Evolutionary conservation across 2,113 vertebrate genomes (phyloP), one percentile per base, ranked within the genome.

Genomic region (Urocynchramus pylzowi): DNA sequence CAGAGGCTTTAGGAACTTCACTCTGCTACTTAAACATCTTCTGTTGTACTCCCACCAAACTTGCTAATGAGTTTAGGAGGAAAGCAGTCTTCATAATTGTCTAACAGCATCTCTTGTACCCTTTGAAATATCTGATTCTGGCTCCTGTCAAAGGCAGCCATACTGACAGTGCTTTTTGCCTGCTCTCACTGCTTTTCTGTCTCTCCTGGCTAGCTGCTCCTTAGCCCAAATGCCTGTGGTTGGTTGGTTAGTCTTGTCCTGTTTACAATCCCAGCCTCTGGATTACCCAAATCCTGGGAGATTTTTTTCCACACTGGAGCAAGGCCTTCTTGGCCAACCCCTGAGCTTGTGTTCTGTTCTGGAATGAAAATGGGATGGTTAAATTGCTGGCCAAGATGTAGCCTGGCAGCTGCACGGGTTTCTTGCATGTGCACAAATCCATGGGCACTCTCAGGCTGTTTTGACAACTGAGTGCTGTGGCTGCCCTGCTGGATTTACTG

Each of bases 171-270:
- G 49, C 33, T 70, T 87, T 91, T 61, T 65, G 28, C 87, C 60
- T 86, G n/a, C 57, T 63, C 80, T 85, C 84, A 17, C 53, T 93
- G 57, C 30, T 76, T 35, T 61, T 92, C 70, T 87, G 30, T 82
- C 74, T 47, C 52, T 93, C 39, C 68, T 83, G 75, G 30, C 57
- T 75, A 47, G 35, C 30, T 91, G 63, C 59, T 90, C 63, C 70
- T 93, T 83, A 79, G 30, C 67, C 88, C 65, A 87, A 63, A 82
- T 95, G 65, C 33, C 83, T 97, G 95, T 95, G 93, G 83, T 78
- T 90, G 63, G 20, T 74, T 70, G 71, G 75, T 92, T 90, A 47
- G 57, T 87, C 65, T 95, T 87, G 82, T 77, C 87, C 65, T 95
- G 47, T 90, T 91, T 92, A 90, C 65, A 69, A 3, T 50, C 63